phyloP scores from a whole-genome alignment of 2,113 vertebrate genomes.

The Bettongia penicillata region DNA sequence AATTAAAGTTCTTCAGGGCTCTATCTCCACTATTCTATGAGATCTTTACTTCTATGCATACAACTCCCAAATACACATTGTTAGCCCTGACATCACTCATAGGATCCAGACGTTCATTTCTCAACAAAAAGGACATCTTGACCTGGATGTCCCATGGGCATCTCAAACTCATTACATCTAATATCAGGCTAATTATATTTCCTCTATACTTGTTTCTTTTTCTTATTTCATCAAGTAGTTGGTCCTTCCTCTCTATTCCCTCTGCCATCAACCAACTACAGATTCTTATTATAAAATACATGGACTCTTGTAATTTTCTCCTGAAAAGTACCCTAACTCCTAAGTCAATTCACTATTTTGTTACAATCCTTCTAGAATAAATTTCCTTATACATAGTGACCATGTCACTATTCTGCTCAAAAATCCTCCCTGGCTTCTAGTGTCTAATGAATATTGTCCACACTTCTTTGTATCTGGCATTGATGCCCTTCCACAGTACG shows the following conservation, averaged over 20 bases:
- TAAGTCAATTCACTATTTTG: neutral
- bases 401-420: neutral
- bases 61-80: neutral
- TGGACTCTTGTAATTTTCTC: neutral
- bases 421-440: neutral
- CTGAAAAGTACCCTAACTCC: neutral
- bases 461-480: no score
- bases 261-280: neutral
- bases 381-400: neutral
- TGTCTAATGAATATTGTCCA: neutral
- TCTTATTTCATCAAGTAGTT: neutral
- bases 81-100: neutral
- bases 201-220: neutral
- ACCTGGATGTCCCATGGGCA: neutral
- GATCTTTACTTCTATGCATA: neutral
- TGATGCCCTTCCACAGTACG: no score
- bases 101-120: neutral
- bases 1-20: neutral
- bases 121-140: neutral
- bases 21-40: neutral
- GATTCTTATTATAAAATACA: neutral
- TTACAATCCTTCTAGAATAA: neutral
- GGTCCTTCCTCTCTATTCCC: neutral
- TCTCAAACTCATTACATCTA: neutral
- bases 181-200: neutral